Conservation (phyloP, 2,888 invertebrate genomes). For the Falcaria lacertinaria region DNA sequence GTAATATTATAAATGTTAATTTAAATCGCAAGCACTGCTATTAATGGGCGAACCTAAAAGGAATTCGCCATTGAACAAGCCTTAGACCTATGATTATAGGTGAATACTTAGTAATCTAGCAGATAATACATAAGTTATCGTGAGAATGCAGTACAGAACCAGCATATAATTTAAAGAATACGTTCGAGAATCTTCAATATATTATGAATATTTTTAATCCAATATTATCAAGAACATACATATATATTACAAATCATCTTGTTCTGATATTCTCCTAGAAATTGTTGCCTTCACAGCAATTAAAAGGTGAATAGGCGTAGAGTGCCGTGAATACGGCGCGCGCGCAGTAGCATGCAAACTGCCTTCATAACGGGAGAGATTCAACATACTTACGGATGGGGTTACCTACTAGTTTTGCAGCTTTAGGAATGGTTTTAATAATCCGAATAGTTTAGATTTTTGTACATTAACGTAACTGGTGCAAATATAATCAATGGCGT, state of each 20-base stretch:
- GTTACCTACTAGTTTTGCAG: not conserved
- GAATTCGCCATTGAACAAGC: not conserved
- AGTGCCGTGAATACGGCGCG: conserved; percentile 1
- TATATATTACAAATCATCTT: not conserved
- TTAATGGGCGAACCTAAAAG: not conserved
- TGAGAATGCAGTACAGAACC: not conserved
- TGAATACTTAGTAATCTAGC: not conserved
- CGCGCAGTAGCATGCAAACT: conserved; percentile 17
- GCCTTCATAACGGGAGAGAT: conserved; percentile 25
- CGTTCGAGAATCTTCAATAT: too few relatives aligned
- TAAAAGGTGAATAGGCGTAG: not conserved
- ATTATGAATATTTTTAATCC: too few relatives aligned
- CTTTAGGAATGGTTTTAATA: too few relatives aligned
- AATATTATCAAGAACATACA: not conserved
- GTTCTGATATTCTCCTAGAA: not conserved
- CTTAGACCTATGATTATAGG: not conserved
- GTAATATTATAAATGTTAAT: not conserved
- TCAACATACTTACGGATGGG: conserved; percentile 1
- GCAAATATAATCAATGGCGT: too few relatives aligned
- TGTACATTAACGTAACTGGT: too few relatives aligned
- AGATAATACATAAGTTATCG: not conserved
- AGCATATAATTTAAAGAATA: too few relatives aligned
- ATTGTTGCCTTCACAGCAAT: not conserved
- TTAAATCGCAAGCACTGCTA: not conserved
- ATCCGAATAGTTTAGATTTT: too few relatives aligned